Evolutionary conservation across 2,797 vertebrate species (phyloP), one percentile per base, ranked within the genome.

Genomic region (Hafferia zeledoni): DNA sequence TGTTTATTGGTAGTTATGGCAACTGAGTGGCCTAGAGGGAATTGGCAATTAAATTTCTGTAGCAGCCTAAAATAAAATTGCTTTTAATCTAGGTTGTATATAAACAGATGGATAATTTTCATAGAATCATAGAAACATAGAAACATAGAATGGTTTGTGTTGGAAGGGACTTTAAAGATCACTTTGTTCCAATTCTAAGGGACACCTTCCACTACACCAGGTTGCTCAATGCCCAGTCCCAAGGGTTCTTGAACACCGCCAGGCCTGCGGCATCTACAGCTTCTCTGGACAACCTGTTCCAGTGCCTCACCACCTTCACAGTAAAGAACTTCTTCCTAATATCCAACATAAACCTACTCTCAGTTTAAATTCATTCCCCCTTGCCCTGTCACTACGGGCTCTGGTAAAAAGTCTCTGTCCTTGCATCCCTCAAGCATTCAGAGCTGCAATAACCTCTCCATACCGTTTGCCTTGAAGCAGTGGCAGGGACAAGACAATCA

Each of bases 21-120:
- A 95, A 84, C 65, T 17, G 60, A 95, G 39, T 74, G 63, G 67
- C 50, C 80, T 56, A 57, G 37, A 86, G 87, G 75, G 70, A 95
- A 83, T 0, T 61, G 31, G 37, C 68, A 87, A 93, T 76, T 69
- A 93, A 83, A 93, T 90, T 90, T 74, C 41, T 83, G 39, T 11
- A 69, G 74, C 61, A 79, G 78, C n/a, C 56, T 53, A 75, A 86
- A 89, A 27, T 60, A 70, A 91, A 87, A 75, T 39, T 57, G 9
- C 5, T 90, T 91, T 88, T 72, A 77, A 65, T 77, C 52, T 61
- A 63, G 18, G 65, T 78, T 10, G 9, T 70, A 30, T 68, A 61
- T 47, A 94, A 84, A 80, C 3, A 4, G 74, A 52, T 56, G 20
- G 35, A 22, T 85, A 72, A 89, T 88, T 86, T 89, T 87, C 60